Conservation (phyloP, 2,113 vertebrate species). For the Parotia lawesii region DNA sequence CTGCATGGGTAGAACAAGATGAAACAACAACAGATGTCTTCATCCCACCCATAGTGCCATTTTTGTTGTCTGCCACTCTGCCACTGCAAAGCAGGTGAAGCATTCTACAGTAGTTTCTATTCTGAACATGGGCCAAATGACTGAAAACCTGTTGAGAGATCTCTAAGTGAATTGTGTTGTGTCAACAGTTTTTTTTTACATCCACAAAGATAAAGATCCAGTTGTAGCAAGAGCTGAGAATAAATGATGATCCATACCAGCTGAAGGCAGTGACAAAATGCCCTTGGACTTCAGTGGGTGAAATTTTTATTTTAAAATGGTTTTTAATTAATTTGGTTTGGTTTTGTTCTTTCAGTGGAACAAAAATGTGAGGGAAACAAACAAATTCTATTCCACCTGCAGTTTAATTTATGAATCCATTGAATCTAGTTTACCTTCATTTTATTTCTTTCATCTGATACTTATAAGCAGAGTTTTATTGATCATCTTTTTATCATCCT, state of each 20-base stretch:
- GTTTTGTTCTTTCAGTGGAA: background rate
- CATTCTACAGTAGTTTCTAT: background rate
- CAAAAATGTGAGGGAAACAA: background rate
- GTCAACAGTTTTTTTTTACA: background rate
- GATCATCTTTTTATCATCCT: slow-evolving; percentile 11
- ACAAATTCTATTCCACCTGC: background rate
- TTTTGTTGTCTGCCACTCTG: background rate
- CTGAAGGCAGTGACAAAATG: background rate
- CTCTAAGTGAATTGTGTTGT: background rate
- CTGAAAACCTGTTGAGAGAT: background rate
- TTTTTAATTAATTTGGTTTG: background rate
- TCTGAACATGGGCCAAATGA: background rate
- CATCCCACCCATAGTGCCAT: background rate
- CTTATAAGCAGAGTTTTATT: slow-evolving; percentile 26
- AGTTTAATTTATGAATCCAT: background rate
- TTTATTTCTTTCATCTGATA: slow-evolving; percentile 18
- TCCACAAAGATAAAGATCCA: background rate
- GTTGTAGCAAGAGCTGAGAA: background rate
- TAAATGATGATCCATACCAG: background rate
- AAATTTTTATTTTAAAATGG: background rate
- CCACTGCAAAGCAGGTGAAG: background rate
- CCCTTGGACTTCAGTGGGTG: background rate
- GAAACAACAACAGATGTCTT: background rate
- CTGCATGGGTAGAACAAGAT: background rate
- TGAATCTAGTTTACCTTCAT: background rate